Evolutionary conservation across 2,888 invertebrate genomes (phyloP).

Genomic region (Petrolisthes manimaculis): DNA sequence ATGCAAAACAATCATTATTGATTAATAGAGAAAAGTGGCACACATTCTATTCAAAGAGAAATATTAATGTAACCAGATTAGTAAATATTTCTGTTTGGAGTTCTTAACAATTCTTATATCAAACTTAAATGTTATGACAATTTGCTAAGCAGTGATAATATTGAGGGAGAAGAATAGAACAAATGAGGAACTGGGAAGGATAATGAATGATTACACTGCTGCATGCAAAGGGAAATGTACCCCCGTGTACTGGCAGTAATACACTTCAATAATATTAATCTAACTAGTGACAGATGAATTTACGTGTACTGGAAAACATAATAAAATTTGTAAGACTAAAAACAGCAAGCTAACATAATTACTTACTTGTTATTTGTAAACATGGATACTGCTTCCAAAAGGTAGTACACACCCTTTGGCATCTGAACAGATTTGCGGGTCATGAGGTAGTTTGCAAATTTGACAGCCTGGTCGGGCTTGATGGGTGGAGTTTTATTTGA

Average conservation of each 20-base stretch:
- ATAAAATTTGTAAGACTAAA: background rate
- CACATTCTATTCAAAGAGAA: no score
- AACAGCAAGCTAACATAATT: slow-evolving; percentile 68
- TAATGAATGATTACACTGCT: no score
- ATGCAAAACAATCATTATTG: no score
- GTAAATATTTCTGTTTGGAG: no score
- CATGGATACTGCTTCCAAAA: slow-evolving; percentile 83
- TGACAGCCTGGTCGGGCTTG: slow-evolving; percentile 83
- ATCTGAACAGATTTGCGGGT: slow-evolving; percentile 90
- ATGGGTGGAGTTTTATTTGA: slow-evolving; percentile 79
- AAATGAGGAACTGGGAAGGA: no score
- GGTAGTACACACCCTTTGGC: slow-evolving; percentile 83
- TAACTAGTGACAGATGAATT: background rate
- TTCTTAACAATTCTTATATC: no score
- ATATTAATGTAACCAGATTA: no score
- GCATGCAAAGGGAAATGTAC: no score
- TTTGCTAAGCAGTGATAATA: no score
- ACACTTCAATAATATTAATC: background rate
- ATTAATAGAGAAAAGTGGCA: no score
- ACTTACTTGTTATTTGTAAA: slow-evolving; percentile 77
- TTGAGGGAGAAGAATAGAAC: no score
- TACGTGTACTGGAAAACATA: background rate
- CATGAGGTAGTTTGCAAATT: slow-evolving; percentile 90
- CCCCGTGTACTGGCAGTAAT: background rate
- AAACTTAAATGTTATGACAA: no score